Evolutionary conservation across 2,888 invertebrate genomes (phyloP).

Genomic region (Thymelicus lineola): DNA sequence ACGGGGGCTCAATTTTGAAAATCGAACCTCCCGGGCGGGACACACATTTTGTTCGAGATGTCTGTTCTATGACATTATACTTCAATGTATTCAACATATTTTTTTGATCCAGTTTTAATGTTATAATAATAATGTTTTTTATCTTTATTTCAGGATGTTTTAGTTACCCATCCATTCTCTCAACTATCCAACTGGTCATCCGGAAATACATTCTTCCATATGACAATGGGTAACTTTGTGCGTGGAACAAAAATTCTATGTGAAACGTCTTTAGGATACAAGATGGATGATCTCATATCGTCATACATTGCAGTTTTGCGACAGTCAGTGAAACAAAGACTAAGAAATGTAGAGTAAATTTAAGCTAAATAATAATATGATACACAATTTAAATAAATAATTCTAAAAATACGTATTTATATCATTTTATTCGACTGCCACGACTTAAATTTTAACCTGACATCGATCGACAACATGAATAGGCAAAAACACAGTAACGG

Average conservation of each 20-base stretch:
- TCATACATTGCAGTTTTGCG: conserved; percentile 91
- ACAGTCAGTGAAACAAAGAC: conserved; percentile 63
- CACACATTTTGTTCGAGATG: too few species aligned
- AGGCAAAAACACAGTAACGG: too few species aligned
- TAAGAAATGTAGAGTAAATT: conserved; percentile 38
- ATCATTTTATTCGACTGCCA: too few species aligned
- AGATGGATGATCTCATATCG: conserved; percentile 98
- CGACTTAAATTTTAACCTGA: too few species aligned
- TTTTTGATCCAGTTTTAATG: background rate
- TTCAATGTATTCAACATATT: too few species aligned
- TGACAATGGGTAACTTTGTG: conserved; percentile 97
- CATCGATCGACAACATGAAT: too few species aligned
- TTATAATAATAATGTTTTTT: background rate
- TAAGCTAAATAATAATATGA: background rate
- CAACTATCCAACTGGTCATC: conserved; percentile 98
- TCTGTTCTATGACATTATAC: too few species aligned
- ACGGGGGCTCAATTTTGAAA: too few species aligned
- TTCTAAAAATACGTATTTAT: background rate
- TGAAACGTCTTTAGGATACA: conserved; percentile 97
- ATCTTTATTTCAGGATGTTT: conserved; percentile 86
- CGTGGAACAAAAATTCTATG: conserved; percentile 95
- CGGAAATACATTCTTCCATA: conserved; percentile 97
- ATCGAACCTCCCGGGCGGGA: too few species aligned
- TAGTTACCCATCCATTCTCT: conserved; percentile 94
- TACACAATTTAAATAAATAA: too few species aligned